Evolutionary conservation across 2,888 invertebrate species (phyloP).

Genomic region (Endotricha flammealis): DNA sequence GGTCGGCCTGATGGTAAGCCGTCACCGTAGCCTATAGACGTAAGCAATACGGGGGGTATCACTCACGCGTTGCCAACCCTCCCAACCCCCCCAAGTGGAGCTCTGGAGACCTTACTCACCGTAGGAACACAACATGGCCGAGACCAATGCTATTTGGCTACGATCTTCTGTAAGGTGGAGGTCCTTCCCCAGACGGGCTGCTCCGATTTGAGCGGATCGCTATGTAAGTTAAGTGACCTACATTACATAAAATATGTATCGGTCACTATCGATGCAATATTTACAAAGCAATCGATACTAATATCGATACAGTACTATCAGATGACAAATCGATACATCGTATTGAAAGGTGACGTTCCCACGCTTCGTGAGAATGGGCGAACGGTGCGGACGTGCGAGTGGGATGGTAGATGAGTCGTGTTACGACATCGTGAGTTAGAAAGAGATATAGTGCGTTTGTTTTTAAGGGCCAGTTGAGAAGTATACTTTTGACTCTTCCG

Average conservation of each 20-base stretch:
- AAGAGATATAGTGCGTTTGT: constrained; percentile 21
- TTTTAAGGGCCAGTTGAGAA: constrained; percentile 10
- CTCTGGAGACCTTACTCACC: too few species aligned
- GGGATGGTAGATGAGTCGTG: constrained; percentile 22
- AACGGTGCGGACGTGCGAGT: constrained; percentile 25
- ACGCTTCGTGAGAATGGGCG: constrained; percentile 47
- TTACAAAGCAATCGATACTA: constrained; percentile 11
- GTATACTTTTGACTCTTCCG: background rate
- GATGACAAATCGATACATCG: constrained; percentile 37
- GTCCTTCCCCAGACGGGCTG: too few species aligned
- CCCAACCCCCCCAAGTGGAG: too few species aligned
- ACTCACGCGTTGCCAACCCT: too few species aligned
- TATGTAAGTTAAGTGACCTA: too few species aligned
- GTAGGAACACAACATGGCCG: too few species aligned
- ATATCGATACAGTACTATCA: constrained; percentile 25
- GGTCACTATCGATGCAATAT: constrained; percentile 1
- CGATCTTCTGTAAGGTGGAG: too few species aligned
- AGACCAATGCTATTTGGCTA: too few species aligned
- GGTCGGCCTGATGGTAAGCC: too few species aligned
- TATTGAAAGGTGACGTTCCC: constrained; percentile 48
- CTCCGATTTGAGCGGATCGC: too few species aligned
- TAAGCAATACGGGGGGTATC: too few species aligned
- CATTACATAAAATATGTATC: background rate
- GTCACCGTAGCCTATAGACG: too few species aligned
- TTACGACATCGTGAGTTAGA: constrained; percentile 16